phyloP scores from a whole-genome alignment of 2,113 vertebrate species.

The Pituophis catenifer region DNA sequence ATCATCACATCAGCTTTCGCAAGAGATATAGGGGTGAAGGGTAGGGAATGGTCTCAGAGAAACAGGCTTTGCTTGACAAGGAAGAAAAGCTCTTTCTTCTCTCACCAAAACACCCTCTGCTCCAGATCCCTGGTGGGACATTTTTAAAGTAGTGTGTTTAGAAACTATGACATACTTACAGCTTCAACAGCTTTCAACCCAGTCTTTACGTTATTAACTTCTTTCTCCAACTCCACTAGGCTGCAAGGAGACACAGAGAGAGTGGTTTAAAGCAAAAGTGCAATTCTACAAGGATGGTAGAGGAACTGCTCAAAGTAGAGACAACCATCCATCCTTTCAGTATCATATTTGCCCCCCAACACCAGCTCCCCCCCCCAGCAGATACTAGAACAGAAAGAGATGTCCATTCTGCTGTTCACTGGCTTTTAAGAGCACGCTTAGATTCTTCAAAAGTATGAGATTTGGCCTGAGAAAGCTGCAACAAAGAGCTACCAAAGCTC shows the following conservation, averaged over 20 bases:
- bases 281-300: constrained; percentile 52
- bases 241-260: constrained; percentile 65
- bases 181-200: constrained; percentile 89
- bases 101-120: constrained; percentile 46
- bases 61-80: constrained; percentile 37
- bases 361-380: neutral
- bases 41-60: constrained; percentile 45
- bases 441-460: neutral
- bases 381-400: constrained; percentile 13
- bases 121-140: constrained; percentile 42
- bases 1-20: constrained; percentile 50
- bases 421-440: constrained; percentile 25
- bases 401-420: constrained; percentile 29
- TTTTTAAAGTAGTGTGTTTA: constrained; percentile 26
- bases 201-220: constrained; percentile 85
- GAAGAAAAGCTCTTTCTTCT: constrained; percentile 51
- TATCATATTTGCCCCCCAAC: constrained; percentile 47
- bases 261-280: constrained; percentile 55
- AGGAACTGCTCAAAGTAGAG: constrained; percentile 43
- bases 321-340: constrained; percentile 33
- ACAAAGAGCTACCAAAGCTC: neutral
- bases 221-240: constrained; percentile 91
- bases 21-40: constrained; percentile 32
- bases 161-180: constrained; percentile 75
- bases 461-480: constrained; percentile 9